Conservation (phyloP, 64 coral and sea anemone genomes). For the Pocillopora verrucosa region DNA sequence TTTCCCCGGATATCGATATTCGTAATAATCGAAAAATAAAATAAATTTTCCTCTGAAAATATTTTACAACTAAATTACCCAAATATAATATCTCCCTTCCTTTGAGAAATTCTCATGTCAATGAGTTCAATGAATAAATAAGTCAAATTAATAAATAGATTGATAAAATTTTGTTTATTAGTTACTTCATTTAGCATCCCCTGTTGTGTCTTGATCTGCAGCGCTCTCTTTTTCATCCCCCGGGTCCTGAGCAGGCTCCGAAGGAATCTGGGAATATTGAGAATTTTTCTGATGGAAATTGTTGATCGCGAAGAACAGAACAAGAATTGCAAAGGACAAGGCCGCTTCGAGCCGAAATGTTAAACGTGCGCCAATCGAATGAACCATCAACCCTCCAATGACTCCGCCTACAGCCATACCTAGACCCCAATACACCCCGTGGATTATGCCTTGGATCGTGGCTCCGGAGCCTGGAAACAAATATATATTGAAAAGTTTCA, state of each 20-base stretch:
- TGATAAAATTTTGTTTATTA: not conserved
- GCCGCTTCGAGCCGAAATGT: constrained; percentile 78
- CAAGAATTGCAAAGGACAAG: constrained; percentile 67
- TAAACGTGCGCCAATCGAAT: constrained; percentile 66
- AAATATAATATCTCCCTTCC: too few species aligned
- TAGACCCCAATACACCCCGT: constrained; percentile 93
- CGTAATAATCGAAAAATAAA: too few species aligned
- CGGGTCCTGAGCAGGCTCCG: constrained; percentile 4
- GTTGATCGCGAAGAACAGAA: constrained; percentile 73
- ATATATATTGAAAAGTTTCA: not conserved
- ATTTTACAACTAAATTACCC: too few species aligned
- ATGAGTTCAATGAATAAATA: not conserved
- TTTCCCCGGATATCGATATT: too few species aligned
- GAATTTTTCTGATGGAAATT: constrained; percentile 45
- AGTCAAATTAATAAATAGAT: not conserved
- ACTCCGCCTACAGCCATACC: constrained; percentile 89
- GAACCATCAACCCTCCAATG: constrained; percentile 69
- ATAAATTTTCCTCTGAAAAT: too few species aligned
- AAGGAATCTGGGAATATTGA: constrained; percentile 19
- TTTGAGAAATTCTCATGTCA: too few species aligned
- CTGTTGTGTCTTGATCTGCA: not conserved
- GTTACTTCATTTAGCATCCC: not conserved
- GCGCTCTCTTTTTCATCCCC: not conserved
- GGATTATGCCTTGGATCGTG: constrained; percentile 92
- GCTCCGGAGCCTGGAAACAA: constrained; percentile 70